Base-by-base conservation (phyloP, 2,888 invertebrate species). In the Galeruca laticollis region DNA sequence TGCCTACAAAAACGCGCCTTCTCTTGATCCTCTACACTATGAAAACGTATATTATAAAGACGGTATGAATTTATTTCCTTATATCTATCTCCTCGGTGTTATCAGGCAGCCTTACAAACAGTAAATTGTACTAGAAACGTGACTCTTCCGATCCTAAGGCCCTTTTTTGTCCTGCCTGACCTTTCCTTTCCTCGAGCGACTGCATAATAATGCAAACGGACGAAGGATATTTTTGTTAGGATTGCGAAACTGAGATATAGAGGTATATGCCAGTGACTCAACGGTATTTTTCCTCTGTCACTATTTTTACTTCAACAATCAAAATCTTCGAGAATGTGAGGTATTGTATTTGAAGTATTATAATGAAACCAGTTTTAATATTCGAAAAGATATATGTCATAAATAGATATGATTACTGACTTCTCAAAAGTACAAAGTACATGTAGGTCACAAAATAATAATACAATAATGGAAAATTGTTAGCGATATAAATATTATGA, bases 61-160 rank as follows among this genome's bases (percentile, higher is more conserved):
- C 67, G 59, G 66, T 69, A 65, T 69, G 56, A 71, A 74, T 74
- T 75, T 75, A 73, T 73, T 71, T 76, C 69, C 73, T 72, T 74
- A 73, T 75, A 75, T 75, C 71, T 69, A 73, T 75, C 72, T 73
- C 69, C 69, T 69, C 59, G 67, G 68, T 71, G 74, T 76, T 75
- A 76, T 77, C 76, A 75, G 70, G 69, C 73, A 67, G 70, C 73
- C 73, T 75, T 73, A 75, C 77, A 77, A 75, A 73, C 72, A 77
- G 75, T 76, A 77, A 76, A 77, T 75, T 73, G 73, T 72, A 60
- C 68, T 71, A 60, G 69, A 68, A 73, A 77, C 76, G 77, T 77
- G 76, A 76, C 75, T 76, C 54, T 65, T 63, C 66, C 66, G 54
- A 69, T 72, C 70, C 52, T 63, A 64, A 49, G 62, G 52, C 72